Conservation (phyloP, 2,797 vertebrate genomes). For the Phyllotis vaccarum region DNA sequence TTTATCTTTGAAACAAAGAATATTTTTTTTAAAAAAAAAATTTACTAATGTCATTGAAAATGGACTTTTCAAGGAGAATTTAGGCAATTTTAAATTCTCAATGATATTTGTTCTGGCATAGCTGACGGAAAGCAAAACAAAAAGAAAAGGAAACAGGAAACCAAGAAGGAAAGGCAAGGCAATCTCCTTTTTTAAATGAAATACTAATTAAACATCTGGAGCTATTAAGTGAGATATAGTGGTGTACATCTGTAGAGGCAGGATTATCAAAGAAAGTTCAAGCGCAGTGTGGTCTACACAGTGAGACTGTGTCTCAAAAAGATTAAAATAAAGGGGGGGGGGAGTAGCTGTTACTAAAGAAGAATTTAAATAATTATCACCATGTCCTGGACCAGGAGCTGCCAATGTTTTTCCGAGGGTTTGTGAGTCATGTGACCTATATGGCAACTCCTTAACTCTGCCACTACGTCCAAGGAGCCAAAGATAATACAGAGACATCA, state of each 20-base stretch:
- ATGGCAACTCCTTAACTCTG: background rate
- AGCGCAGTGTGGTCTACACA: too few species aligned
- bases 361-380: conserved; percentile 85
- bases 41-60: conserved; percentile 61
- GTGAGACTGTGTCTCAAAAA: background rate
- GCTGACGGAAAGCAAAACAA: conserved; percentile 52
- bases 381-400: conserved; percentile 75
- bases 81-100: conserved; percentile 81
- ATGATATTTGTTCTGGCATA: conserved; percentile 80
- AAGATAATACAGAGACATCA: background rate
- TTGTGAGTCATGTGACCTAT: background rate
- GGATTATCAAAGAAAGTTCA: background rate
- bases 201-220: conserved; percentile 82
- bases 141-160: conserved; percentile 50
- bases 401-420: conserved; percentile 55
- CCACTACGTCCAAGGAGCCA: background rate
- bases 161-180: background rate
- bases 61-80: conserved; percentile 78
- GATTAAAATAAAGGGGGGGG: background rate
- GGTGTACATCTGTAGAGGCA: background rate
- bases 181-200: conserved; percentile 81
- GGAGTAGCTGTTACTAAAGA: conserved; percentile 76
- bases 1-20: conserved; percentile 39
- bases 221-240: background rate
- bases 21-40: background rate